Evolutionary conservation across 2,113 vertebrate genomes (phyloP).

Genomic region (Dascyllus trimaculatus): DNA sequence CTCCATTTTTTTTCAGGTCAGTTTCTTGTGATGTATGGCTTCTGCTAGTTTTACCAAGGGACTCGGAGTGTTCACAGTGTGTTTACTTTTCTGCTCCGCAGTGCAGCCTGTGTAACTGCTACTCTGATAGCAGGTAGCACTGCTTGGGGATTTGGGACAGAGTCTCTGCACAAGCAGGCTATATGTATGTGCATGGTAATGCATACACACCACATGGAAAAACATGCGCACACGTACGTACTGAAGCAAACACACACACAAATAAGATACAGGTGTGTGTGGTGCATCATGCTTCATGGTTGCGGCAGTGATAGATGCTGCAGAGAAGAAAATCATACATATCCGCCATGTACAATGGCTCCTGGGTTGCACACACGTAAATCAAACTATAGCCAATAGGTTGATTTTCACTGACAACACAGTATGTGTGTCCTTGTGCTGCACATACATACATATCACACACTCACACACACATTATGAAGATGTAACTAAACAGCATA

Average conservation of each 20-base stretch:
- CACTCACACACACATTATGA: background rate
- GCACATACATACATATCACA: background rate
- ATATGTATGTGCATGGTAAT: slow-evolving; percentile 34
- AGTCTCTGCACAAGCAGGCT: slow-evolving; percentile 19
- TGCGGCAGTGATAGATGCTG: slow-evolving; percentile 64
- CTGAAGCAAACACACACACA: slow-evolving; percentile 18
- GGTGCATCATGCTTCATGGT: background rate
- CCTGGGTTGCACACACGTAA: slow-evolving; percentile 12
- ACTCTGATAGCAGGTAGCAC: slow-evolving; percentile 50
- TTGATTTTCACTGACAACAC: slow-evolving; percentile 16
- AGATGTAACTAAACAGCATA: background rate
- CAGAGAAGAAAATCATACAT: slow-evolving; percentile 20
- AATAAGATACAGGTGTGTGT: slow-evolving; percentile 8
- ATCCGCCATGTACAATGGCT: slow-evolving; percentile 19
- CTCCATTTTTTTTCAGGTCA: slow-evolving; percentile 63
- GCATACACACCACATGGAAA: background rate
- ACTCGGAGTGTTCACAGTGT: slow-evolving; percentile 56
- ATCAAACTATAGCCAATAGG: slow-evolving; percentile 28
- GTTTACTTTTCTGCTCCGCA: slow-evolving; percentile 71
- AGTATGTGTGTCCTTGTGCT: background rate
- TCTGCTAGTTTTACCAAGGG: slow-evolving; percentile 61
- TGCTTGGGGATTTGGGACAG: slow-evolving; percentile 63
- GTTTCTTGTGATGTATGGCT: slow-evolving; percentile 74
- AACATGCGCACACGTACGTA: slow-evolving; percentile 10
- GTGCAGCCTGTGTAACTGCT: slow-evolving; percentile 54